Evolutionary conservation across 1,140 invertebrate species (phyloP).

Genomic region (Palaemon carinicauda): DNA sequence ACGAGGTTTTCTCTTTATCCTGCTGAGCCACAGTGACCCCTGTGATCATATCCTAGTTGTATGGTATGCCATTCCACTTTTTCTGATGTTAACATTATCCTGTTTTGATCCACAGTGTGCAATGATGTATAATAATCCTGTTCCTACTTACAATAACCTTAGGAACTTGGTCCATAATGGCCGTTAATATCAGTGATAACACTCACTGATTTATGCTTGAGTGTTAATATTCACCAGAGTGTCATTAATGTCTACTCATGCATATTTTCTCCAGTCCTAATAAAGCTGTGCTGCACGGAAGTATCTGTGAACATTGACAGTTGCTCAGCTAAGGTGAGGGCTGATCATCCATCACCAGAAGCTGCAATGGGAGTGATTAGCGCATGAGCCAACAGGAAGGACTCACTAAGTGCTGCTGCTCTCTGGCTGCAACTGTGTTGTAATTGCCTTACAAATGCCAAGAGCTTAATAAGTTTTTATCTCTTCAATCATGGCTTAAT

Average conservation of each 20-base stretch:
- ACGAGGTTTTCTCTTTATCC: not conserved
- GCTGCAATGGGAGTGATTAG: slow-evolving; percentile 18
- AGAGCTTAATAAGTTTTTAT: slow-evolving; percentile 53
- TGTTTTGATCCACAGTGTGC: slow-evolving; percentile 56
- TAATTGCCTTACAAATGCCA: slow-evolving; percentile 57
- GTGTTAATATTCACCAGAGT: slow-evolving; percentile 54
- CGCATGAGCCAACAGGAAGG: slow-evolving; percentile 17
- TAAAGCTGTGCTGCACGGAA: slow-evolving; percentile 53
- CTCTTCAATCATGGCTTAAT: slow-evolving; percentile 51
- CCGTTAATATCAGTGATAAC: slow-evolving; percentile 41
- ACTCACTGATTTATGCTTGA: slow-evolving; percentile 47
- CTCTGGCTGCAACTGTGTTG: slow-evolving; percentile 37
- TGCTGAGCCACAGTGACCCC: slow-evolving; percentile 47
- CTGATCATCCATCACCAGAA: not conserved
- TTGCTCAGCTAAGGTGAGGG: slow-evolving; percentile 25
- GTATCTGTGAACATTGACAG: slow-evolving; percentile 43
- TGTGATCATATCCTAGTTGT: slow-evolving; percentile 54
- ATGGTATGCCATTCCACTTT: slow-evolving; percentile 55
- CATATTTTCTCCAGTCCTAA: slow-evolving; percentile 48
- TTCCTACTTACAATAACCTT: slow-evolving; percentile 50
- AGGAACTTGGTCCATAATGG: slow-evolving; percentile 37
- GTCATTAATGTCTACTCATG: slow-evolving; percentile 50
- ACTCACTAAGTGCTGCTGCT: slow-evolving; percentile 30
- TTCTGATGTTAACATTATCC: slow-evolving; percentile 54
- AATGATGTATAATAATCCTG: slow-evolving; percentile 42